Evolutionary conservation across 2,113 vertebrate genomes (phyloP).

Genomic region (Atlantisia rogersi): DNA sequence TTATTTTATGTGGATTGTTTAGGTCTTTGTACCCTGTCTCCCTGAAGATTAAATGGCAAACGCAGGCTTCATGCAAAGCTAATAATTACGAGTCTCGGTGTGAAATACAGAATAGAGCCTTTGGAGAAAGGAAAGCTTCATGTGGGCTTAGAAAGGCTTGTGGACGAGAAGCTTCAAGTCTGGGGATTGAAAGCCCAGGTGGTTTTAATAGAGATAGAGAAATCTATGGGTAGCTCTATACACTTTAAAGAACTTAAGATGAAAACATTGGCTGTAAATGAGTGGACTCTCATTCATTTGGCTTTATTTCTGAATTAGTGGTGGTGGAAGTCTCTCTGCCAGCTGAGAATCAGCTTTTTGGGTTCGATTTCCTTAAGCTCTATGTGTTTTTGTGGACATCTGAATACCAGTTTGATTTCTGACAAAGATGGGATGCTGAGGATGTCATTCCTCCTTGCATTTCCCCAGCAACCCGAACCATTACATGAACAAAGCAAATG

Average conservation of each 20-base stretch:
- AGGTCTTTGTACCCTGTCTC: background rate
- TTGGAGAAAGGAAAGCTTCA: background rate
- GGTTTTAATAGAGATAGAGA: background rate
- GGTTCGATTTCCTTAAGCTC: background rate
- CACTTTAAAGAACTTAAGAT: background rate
- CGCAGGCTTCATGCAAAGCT: background rate
- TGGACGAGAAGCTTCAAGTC: background rate
- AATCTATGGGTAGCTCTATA: background rate
- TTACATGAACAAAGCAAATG: background rate
- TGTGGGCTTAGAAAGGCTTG: background rate
- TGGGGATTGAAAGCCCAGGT: background rate
- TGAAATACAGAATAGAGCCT: background rate
- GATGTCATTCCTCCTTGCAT: background rate
- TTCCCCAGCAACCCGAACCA: background rate
- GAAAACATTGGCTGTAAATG: background rate
- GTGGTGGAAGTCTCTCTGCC: background rate
- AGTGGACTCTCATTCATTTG: background rate
- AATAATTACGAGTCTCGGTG: background rate
- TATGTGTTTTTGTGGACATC: background rate
- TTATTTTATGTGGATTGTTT: background rate
- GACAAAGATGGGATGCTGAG: background rate
- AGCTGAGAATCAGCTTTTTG: background rate
- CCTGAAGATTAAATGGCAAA: background rate
- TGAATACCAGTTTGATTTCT: background rate
- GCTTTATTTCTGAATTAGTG: background rate